phyloP scores from a whole-genome alignment of 2,888 invertebrate species.

The Hybos culiciformis region DNA sequence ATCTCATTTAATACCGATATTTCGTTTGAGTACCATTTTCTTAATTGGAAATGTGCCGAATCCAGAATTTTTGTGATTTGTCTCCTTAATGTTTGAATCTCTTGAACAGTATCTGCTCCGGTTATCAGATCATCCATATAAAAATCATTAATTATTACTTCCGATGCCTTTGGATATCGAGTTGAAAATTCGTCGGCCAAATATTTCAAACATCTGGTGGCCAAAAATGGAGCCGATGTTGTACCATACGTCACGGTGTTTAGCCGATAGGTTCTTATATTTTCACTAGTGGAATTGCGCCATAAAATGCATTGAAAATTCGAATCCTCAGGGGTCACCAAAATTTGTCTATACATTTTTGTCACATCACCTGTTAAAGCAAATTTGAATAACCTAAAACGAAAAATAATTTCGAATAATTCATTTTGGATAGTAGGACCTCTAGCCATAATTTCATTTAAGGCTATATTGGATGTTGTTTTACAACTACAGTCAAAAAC shows the following conservation, averaged over 20 bases:
- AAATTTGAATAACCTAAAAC: neutral
- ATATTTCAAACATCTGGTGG: slow-evolving; percentile 6
- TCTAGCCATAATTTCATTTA: no score
- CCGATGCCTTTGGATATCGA: neutral
- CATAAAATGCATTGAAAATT: slow-evolving; percentile 14
- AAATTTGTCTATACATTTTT: slow-evolving; percentile 17
- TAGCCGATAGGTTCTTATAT: slow-evolving; percentile 7
- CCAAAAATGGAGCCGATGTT: slow-evolving; percentile 11
- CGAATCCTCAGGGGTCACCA: slow-evolving; percentile 8
- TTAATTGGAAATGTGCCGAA: neutral
- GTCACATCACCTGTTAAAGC: slow-evolving; percentile 12
- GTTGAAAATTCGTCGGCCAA: neutral
- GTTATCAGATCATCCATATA: neutral
- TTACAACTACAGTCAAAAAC: no score
- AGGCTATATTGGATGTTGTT: no score
- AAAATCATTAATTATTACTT: neutral
- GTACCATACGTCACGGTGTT: slow-evolving; percentile 13
- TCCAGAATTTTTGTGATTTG: neutral
- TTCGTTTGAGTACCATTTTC: neutral
- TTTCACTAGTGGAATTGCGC: slow-evolving; percentile 5
- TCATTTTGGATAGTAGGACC: no score
- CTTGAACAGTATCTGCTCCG: neutral
- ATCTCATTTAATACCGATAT: neutral
- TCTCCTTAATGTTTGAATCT: neutral
- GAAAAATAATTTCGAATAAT: neutral